Percentiles rank a stretch among this genome's conserved stretches.
Conservation (phyloP, 2,888 invertebrate genomes). For the Halictus quadricinctus region DNA sequence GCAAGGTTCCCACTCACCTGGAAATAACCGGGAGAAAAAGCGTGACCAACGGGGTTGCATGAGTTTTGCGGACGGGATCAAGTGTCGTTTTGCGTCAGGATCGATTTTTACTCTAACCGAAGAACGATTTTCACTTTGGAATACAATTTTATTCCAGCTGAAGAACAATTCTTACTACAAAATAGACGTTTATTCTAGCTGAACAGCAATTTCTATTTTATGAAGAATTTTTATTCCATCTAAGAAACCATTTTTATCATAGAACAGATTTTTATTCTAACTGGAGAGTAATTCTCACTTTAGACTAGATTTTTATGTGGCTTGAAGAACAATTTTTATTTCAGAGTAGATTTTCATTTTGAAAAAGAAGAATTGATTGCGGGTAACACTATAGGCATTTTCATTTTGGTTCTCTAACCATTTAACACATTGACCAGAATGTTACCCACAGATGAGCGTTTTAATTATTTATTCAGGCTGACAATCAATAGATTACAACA, state of each 20-base stretch:
- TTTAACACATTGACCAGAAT: too few species aligned
- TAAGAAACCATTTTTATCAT: not conserved
- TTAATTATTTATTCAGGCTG: too few species aligned
- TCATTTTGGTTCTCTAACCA: too few species aligned
- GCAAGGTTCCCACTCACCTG: conserved; percentile 82
- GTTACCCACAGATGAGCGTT: too few species aligned
- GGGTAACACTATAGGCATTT: too few species aligned
- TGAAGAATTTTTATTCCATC: not conserved
- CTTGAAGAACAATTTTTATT: not conserved
- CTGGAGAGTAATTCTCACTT: not conserved
- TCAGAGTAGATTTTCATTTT: not conserved
- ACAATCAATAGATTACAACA: too few species aligned
- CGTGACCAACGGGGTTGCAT: conserved; percentile 73
- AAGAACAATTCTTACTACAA: too few species aligned
- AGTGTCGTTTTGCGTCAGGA: conserved; percentile 27
- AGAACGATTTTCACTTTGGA: too few species aligned
- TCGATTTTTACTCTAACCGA: too few species aligned
- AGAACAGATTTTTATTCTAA: not conserved
- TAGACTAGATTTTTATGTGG: not conserved
- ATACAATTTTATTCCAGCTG: too few species aligned
- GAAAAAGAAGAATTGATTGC: not conserved
- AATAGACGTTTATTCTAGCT: too few species aligned
- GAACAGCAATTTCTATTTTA: not conserved
- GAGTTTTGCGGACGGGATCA: conserved; percentile 59
- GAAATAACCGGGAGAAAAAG: conserved; percentile 80